A percentile compares a stretch with the other conserved stretches of the same genome.
Conservation (phyloP, 2,797 vertebrate genomes). For the Ara ararauna region DNA sequence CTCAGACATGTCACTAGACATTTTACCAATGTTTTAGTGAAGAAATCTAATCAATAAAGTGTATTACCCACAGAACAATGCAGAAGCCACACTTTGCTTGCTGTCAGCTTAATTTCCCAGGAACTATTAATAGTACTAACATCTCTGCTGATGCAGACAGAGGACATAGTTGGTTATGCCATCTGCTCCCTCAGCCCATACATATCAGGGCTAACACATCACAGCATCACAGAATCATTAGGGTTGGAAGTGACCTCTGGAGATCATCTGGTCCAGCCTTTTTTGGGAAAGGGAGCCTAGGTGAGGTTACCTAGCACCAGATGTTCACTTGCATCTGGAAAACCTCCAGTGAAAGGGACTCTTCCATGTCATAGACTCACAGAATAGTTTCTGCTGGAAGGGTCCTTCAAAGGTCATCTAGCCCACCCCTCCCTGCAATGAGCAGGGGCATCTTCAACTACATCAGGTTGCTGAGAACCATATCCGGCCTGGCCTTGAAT, state of each 20-base stretch:
- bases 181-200: not conserved
- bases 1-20: not conserved
- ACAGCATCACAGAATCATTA: not conserved
- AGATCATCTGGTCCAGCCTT: not conserved
- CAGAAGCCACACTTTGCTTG: not conserved
- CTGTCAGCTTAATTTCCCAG: conserved; percentile 1
- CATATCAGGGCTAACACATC: not conserved
- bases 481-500: not conserved
- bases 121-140: not conserved
- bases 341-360: not conserved
- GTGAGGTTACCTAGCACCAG: not conserved
- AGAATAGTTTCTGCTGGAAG: not conserved
- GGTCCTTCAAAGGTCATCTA: not conserved
- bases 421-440: not conserved
- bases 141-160: not conserved
- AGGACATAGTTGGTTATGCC: not conserved
- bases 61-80: not conserved
- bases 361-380: not conserved
- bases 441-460: not conserved
- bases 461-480: not conserved
- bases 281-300: not conserved
- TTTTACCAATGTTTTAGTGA: conserved; percentile 27
- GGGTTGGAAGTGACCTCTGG: not conserved
- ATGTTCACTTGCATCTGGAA: not conserved
- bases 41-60: conserved; percentile 39